These are phyloP conservation scores for Macquaria ambigua DNA, from an alignment of 2,113 vertebrate species.

Conservation along the genomic window DNA sequence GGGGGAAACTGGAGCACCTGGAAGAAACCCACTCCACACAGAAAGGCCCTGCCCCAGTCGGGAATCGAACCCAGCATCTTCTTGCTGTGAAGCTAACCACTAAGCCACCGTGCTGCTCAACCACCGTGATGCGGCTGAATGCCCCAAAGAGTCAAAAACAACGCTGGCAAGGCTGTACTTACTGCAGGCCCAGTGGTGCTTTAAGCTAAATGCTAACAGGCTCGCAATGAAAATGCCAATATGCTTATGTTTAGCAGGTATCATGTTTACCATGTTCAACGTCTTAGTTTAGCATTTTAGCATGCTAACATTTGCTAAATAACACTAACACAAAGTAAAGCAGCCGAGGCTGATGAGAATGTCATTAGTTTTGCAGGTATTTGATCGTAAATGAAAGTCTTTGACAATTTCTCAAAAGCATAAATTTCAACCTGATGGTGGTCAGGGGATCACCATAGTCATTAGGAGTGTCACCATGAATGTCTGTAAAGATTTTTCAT, in stretches of 20 bases:
- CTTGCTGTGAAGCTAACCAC: no score
- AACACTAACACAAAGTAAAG: background rate
- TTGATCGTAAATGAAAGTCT: no score
- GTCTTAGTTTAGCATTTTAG: no score
- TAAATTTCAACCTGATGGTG: background rate
- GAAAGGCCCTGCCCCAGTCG: no score
- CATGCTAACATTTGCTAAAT: background rate
- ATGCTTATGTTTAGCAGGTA: background rate
- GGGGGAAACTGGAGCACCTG: no score
- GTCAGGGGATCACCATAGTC: background rate
- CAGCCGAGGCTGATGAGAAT: background rate
- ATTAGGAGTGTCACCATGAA: background rate
- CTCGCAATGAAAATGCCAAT: background rate
- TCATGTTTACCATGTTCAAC: no score
- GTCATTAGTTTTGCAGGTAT: background rate
- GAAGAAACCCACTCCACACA: no score
- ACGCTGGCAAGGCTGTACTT: background rate
- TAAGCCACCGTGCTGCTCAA: no score
- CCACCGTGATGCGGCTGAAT: no score
- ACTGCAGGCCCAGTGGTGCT: background rate
- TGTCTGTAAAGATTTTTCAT: background rate
- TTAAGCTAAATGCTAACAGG: background rate
- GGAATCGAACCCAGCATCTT: no score
- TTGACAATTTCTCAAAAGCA: background rate
- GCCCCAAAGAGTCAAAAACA: background rate